These are phyloP conservation scores for Callospermophilus lateralis DNA, from an alignment of 2,113 vertebrate species.

Conservation along the genomic window DNA sequence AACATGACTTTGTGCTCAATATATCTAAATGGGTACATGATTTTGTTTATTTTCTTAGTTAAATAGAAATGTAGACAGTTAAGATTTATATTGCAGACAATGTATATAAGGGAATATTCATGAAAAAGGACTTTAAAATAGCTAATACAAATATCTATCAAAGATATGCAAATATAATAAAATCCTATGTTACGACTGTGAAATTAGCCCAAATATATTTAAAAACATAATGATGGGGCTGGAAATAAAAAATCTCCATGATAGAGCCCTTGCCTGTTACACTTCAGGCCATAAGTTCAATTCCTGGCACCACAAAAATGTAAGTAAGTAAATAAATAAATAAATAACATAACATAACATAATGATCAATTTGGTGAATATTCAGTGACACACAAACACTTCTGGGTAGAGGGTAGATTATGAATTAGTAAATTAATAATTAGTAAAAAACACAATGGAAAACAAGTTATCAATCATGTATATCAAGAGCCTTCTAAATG, in stretches of 20 bases:
- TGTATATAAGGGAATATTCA: not conserved
- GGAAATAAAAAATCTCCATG: not conserved
- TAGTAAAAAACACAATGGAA: not conserved
- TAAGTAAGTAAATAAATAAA: not conserved
- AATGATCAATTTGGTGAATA: not conserved
- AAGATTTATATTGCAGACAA: not conserved
- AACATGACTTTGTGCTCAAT: not conserved
- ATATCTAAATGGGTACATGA: not conserved
- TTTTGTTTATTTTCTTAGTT: constrained; percentile 14
- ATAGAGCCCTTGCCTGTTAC: not conserved
- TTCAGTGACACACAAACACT: not conserved
- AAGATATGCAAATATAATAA: not conserved
- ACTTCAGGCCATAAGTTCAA: not conserved
- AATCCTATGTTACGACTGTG: not conserved
- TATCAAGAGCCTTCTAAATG: not conserved
- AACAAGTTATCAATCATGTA: not conserved
- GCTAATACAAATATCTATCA: not conserved
- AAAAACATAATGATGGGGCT: not conserved
- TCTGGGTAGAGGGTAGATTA: not conserved
- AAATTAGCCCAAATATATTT: not conserved
- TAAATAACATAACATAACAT: not conserved
- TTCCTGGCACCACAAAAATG: not conserved
- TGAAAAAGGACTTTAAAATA: not conserved
- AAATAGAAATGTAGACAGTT: not conserved
- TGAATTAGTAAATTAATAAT: not conserved